These are phyloP conservation scores for Argyresthia albistria DNA, from an alignment of 2,888 invertebrate species.

Conservation along the genomic window DNA sequence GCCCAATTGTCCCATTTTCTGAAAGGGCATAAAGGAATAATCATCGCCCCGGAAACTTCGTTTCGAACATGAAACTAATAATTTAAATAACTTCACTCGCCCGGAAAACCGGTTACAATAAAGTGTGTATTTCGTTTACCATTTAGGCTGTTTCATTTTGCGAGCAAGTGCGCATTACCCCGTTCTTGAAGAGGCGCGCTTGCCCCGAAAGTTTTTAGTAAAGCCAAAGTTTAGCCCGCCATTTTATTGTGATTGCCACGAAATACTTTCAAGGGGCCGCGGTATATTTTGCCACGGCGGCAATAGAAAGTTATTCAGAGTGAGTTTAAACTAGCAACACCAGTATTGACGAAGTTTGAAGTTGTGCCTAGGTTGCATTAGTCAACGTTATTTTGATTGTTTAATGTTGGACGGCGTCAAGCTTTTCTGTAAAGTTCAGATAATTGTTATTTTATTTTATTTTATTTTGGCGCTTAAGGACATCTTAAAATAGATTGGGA, in stretches of 20 bases:
- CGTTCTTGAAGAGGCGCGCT: conserved; percentile 12
- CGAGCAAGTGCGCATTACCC: not conserved
- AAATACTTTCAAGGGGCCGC: conserved; percentile 31
- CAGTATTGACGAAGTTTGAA: too few species aligned
- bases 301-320: conserved; percentile 46
- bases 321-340: conserved; percentile 31
- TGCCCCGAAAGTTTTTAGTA: conserved; percentile 18
- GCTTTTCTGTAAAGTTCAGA: too few species aligned
- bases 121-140: not conserved
- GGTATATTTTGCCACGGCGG: not conserved
- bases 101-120: not conserved
- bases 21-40: too few species aligned
- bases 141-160: not conserved
- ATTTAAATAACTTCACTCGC: not conserved
- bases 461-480: too few species aligned
- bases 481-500: too few species aligned
- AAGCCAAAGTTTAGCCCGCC: conserved; percentile 30
- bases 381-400: too few species aligned
- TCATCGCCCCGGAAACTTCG: too few species aligned
- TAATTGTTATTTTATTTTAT: too few species aligned
- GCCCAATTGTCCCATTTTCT: too few species aligned
- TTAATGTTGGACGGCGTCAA: too few species aligned
- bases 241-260: conserved; percentile 46
- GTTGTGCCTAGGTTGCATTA: too few species aligned
- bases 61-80: not conserved